Percentiles rank a stretch among this genome's conserved stretches.
Evolutionary conservation across 2,113 vertebrate genomes (phyloP).

Genomic region (Callopanchax toddi): DNA sequence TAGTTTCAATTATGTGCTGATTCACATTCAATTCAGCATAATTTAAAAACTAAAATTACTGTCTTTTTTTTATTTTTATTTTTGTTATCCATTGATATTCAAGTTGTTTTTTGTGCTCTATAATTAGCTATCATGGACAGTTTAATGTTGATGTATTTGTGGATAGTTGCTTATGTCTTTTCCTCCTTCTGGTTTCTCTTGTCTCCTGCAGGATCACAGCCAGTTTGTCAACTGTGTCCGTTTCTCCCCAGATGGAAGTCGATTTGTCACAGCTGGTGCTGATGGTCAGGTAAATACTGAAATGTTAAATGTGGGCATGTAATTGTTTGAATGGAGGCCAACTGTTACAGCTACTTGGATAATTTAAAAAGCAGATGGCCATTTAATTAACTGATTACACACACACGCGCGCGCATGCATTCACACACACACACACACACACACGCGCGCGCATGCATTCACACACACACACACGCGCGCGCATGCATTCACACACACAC

Average conservation of each 20-base stretch:
- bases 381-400: too few relatives aligned
- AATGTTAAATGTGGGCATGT: background rate
- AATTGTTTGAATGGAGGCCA: background rate
- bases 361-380: background rate
- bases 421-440: too few relatives aligned
- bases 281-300: conserved; percentile 87
- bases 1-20: too few relatives aligned
- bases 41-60: too few relatives aligned
- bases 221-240: conserved; percentile 94
- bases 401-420: too few relatives aligned
- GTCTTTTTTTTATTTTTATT: too few relatives aligned
- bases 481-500: too few relatives aligned
- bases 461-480: too few relatives aligned
- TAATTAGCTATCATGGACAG: background rate
- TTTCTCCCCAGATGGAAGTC: conserved; percentile 91
- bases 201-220: conserved; percentile 82
- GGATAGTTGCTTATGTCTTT: conserved; percentile 8
- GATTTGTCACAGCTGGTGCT: conserved; percentile 87
- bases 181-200: conserved; percentile 15
- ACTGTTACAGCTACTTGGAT: background rate
- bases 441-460: too few relatives aligned
- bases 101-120: background rate
- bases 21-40: too few relatives aligned
- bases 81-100: too few relatives aligned
- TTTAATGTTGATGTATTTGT: background rate